Evolutionary conservation across 2,888 invertebrate genomes (phyloP).

Genomic region (Sphaerophoria rueppellii): DNA sequence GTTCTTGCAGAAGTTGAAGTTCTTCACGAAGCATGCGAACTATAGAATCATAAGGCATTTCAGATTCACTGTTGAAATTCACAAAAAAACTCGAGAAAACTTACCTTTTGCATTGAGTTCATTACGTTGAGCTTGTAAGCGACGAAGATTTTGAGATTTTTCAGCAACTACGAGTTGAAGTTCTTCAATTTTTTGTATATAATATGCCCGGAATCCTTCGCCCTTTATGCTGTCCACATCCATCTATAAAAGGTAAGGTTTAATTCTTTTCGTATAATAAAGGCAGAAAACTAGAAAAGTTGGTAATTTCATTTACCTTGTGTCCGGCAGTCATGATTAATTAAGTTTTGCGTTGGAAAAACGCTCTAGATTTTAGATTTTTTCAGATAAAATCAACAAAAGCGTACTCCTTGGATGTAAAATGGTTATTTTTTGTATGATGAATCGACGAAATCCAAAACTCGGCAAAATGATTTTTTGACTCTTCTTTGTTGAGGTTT

Average conservation of each 20-base stretch:
- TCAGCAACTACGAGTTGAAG: slow-evolving; percentile 97
- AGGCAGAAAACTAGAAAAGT: neutral
- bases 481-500: slow-evolving; percentile 44
- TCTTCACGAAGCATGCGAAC: slow-evolving; percentile 99
- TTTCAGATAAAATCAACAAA: slow-evolving; percentile 44
- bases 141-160: slow-evolving; percentile 97
- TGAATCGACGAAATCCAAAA: slow-evolving; percentile 48
- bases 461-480: slow-evolving; percentile 64
- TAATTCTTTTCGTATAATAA: neutral
- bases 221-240: slow-evolving; percentile 82
- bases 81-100: neutral
- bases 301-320: slow-evolving; percentile 75
- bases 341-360: slow-evolving; percentile 33
- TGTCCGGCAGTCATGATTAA: slow-evolving; percentile 79
- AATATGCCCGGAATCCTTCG: slow-evolving; percentile 97
- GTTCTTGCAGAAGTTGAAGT: slow-evolving; percentile 96
- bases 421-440: slow-evolving; percentile 29
- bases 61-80: neutral
- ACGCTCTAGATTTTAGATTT: slow-evolving; percentile 10
- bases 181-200: slow-evolving; percentile 98
- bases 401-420: slow-evolving; percentile 29
- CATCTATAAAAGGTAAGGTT: slow-evolving; percentile 76
- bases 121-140: slow-evolving; percentile 98
- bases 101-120: slow-evolving; percentile 98
- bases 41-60: slow-evolving; percentile 78